phyloP scores from a whole-genome alignment of 2,113 vertebrate species.

The Taurulus bubalis region DNA sequence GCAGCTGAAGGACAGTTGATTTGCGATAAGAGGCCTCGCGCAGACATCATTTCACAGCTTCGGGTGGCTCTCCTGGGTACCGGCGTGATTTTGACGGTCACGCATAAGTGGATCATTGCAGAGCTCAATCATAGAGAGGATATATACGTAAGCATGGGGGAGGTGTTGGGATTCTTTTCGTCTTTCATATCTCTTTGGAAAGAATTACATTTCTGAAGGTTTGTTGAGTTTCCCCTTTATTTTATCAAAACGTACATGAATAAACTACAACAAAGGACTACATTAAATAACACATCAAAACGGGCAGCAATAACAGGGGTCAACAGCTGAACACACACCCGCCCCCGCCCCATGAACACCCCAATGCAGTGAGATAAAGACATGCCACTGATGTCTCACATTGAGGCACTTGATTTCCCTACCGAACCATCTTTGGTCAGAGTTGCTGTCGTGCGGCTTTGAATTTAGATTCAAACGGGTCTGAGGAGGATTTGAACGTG shows the following conservation, averaged over 20 bases:
- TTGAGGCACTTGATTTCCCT: conserved; percentile 82
- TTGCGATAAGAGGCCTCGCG: conserved; percentile 67
- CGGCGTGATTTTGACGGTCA: conserved; percentile 57
- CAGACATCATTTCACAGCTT: conserved; percentile 60
- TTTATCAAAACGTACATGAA: conserved; percentile 81
- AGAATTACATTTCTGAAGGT: conserved; percentile 23
- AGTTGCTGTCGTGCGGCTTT: conserved; percentile 64
- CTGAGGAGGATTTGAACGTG: conserved; percentile 52
- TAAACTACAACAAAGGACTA: conserved; percentile 80
- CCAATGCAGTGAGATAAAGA: conserved; percentile 79
- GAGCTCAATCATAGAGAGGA: conserved; percentile 48
- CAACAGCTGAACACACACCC: conserved; percentile 72
- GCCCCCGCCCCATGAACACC: conserved; percentile 63
- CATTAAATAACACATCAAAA: conserved; percentile 83
- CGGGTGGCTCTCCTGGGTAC: conserved; percentile 49
- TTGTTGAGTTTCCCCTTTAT: conserved; percentile 69
- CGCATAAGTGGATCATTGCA: conserved; percentile 69
- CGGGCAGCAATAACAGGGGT: conserved; percentile 78
- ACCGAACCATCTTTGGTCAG: conserved; percentile 81
- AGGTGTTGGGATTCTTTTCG: neutral
- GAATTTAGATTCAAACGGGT: conserved; percentile 53
- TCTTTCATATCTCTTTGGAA: conserved; percentile 9
- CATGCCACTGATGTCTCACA: conserved; percentile 78
- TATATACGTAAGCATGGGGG: conserved; percentile 22
- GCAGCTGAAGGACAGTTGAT: conserved; percentile 76